Conservation (phyloP, 2,113 vertebrate genomes). For the Muntiacus muntjak region DNA sequence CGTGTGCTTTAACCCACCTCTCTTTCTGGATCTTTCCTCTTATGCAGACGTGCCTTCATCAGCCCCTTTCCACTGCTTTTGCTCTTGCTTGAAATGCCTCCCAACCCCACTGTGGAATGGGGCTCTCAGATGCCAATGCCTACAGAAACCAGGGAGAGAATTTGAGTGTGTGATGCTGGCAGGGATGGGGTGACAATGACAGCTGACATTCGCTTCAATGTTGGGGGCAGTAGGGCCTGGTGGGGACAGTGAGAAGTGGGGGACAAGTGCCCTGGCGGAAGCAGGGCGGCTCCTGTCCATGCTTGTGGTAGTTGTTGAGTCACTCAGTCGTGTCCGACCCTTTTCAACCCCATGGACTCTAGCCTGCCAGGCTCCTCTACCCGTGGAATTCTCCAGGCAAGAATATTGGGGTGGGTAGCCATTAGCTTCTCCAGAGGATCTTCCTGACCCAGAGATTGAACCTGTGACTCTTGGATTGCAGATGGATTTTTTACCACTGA, state of each 20-base stretch:
- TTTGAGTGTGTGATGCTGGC: neutral
- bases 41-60: fast-evolving
- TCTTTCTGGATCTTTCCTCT: neutral
- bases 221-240: fast-evolving
- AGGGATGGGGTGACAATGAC: fast-evolving
- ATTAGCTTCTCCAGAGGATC: neutral
- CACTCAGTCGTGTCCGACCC: neutral
- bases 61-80: neutral
- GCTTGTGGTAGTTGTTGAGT: neutral
- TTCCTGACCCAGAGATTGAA: neutral
- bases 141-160: neutral
- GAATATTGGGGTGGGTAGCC: neutral
- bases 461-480: neutral
- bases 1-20: too few relatives aligned
- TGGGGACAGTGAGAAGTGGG: neutral
- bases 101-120: neutral
- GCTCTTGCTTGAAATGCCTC: neutral
- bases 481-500: neutral
- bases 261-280: neutral
- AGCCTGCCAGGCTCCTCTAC: neutral
- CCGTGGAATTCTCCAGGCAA: neutral
- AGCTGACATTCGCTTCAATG: neutral
- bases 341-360: neutral
- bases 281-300: neutral
- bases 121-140: neutral